Percentiles rank a stretch among this genome's conserved stretches.
phyloP scores from a whole-genome alignment of 2,888 invertebrate species.

The Marronus borbonicus region DNA sequence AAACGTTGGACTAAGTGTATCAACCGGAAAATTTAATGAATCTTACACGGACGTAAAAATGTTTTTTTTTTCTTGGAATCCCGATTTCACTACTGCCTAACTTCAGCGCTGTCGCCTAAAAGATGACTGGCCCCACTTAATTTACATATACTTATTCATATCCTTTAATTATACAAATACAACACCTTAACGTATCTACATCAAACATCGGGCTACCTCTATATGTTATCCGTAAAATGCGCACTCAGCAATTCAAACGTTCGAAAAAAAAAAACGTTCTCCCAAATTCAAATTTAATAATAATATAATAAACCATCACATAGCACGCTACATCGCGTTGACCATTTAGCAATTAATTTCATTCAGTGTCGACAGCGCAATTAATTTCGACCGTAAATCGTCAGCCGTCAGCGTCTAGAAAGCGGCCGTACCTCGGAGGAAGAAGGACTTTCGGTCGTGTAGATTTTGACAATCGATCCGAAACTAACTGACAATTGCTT shows the following conservation, averaged over 20 bases:
- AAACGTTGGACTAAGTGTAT: too few species aligned
- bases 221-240: not conserved
- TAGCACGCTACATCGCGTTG: not conserved
- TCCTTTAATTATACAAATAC: not conserved
- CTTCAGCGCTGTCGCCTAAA: not conserved
- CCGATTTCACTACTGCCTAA: not conserved
- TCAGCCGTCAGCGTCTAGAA: not conserved
- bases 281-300: not conserved
- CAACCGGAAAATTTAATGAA: too few species aligned
- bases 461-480: not conserved
- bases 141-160: not conserved
- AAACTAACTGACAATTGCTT: not conserved
- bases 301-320: not conserved
- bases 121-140: not conserved
- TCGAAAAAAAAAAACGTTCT: not conserved
- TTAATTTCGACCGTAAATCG: not conserved
- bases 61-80: not conserved
- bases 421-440: not conserved
- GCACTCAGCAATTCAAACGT: not conserved
- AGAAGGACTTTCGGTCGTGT: not conserved
- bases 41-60: too few species aligned
- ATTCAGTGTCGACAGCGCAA: slow-evolving; percentile 7
- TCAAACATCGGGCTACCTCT: not conserved
- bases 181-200: not conserved
- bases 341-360: not conserved